Base-by-base conservation (phyloP, 2,888 invertebrate species). In the Nycteola revayana region DNA sequence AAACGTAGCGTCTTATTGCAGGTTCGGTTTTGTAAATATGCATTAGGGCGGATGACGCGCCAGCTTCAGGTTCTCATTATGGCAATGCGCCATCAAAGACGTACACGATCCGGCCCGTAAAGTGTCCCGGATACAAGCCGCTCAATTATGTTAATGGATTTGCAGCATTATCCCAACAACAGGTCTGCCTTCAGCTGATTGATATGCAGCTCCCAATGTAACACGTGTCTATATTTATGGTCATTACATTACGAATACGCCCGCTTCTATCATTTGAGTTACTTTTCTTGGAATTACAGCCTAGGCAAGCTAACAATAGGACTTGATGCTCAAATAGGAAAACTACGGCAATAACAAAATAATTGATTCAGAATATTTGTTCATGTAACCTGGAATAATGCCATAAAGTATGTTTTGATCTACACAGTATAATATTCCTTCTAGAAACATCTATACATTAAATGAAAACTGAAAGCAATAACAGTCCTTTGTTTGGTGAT, bases 141-240 rank as follows among this genome's bases (percentile, higher is more conserved):
- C 75, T 83, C 83, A 85, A 85, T 86, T 84, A 85, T 84, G 82
- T 65, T 85, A 85, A 86, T 85, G 84, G 82, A 60, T 73, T 70
- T 70, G 66, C 69, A 70, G 69, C 70, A 74, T 73, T 75, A 68
- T 47, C 60, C 57, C 55, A 66, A 75, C 77, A 75, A 70, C 66
- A 67, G 65, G 52, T 61, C 63, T 62, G 64, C 61, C 68, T 70
- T 63, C 62, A 58, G 52, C 71, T 73, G 72, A 77, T 79, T 75
- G 72, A 74, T 75, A 73, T 66, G 64, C 64, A 66, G 59, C 53
- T 53, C 58, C 57, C 49, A 54, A 42, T 48, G 45, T 42, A 46
- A 46, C 52, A 64, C 49, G 46, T 46, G 53, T 49, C 46, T 56
- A 53, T 56, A 49, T 59, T 60, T 59, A 60, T 57, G 54, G 55